phyloP scores from a whole-genome alignment of 2,888 invertebrate species.

The Gastrophysa polygoni region DNA sequence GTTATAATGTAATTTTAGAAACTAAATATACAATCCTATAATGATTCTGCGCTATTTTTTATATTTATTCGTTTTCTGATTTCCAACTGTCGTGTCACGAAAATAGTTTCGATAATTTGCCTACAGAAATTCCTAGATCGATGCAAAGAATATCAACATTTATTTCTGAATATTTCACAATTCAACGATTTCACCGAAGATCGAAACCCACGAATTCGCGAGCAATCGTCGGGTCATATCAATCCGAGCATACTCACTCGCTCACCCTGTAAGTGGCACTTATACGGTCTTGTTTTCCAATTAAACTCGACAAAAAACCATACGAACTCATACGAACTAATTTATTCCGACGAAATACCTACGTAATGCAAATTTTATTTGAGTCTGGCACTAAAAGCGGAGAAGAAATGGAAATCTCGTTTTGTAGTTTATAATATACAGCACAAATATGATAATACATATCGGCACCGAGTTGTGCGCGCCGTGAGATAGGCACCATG shows the following conservation, averaged over 20 bases:
- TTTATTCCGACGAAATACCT: conserved; percentile 29
- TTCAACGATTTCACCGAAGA: no score
- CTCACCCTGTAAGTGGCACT: conserved; percentile 15
- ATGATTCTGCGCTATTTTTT: conserved; percentile 29
- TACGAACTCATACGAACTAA: conserved; percentile 22
- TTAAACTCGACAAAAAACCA: conserved; percentile 21
- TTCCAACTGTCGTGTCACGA: conserved; percentile 12
- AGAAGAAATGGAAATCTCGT: conserved; percentile 26
- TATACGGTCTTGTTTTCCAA: conserved; percentile 25
- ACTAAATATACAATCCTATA: conserved; percentile 29
- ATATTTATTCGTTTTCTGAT: conserved; percentile 13
- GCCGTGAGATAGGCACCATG: conserved; percentile 12
- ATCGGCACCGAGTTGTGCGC: conserved; percentile 24
- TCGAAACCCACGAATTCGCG: no score
- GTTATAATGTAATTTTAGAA: conserved; percentile 30
- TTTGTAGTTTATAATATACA: conserved; percentile 15
- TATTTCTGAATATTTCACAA: no score
- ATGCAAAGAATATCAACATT: no score
- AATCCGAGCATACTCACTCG: not conserved
- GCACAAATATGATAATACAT: conserved; percentile 18
- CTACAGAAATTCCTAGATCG: not conserved
- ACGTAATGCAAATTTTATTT: conserved; percentile 29
- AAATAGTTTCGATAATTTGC: conserved; percentile 9
- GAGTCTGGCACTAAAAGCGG: conserved; percentile 25
- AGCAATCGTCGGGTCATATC: not conserved